Evolutionary conservation across 2,888 invertebrate species (phyloP).

Genomic region (Calliscelio sp.): DNA sequence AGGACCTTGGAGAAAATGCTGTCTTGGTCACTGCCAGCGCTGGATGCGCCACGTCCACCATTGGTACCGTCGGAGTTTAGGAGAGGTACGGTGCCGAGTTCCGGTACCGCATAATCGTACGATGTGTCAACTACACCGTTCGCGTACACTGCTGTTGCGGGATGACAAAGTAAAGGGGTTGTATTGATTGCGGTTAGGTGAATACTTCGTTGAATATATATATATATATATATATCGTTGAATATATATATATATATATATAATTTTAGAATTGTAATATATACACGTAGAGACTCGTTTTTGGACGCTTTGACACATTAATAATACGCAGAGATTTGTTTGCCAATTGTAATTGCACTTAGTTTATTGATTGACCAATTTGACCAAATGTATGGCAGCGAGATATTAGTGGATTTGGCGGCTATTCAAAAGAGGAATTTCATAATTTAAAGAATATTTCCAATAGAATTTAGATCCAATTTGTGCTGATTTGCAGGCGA

Average conservation of each 20-base stretch:
- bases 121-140: slow-evolving; percentile 87
- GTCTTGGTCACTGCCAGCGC: slow-evolving; percentile 86
- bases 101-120: slow-evolving; percentile 93
- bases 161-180: slow-evolving; percentile 74
- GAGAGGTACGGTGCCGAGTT: slow-evolving; percentile 90
- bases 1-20: slow-evolving; percentile 86
- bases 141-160: slow-evolving; percentile 83
- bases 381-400: not conserved
- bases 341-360: slow-evolving; percentile 36
- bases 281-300: slow-evolving; percentile 16
- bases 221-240: too few relatives aligned
- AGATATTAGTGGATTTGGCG: not conserved
- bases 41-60: slow-evolving; percentile 80
- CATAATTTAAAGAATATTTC: slow-evolving; percentile 4
- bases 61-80: slow-evolving; percentile 87
- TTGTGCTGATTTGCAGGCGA: not conserved
- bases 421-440: slow-evolving; percentile 22
- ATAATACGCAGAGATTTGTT: slow-evolving; percentile 25
- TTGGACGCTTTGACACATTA: slow-evolving; percentile 47
- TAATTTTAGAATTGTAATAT: slow-evolving; percentile 62
- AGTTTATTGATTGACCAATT: slow-evolving; percentile 48
- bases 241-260: too few relatives aligned
- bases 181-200: slow-evolving; percentile 83
- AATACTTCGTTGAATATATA: slow-evolving; percentile 80
- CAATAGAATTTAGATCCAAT: not conserved